phyloP scores from a whole-genome alignment of 2,113 vertebrate species.

The Solea senegalensis region DNA sequence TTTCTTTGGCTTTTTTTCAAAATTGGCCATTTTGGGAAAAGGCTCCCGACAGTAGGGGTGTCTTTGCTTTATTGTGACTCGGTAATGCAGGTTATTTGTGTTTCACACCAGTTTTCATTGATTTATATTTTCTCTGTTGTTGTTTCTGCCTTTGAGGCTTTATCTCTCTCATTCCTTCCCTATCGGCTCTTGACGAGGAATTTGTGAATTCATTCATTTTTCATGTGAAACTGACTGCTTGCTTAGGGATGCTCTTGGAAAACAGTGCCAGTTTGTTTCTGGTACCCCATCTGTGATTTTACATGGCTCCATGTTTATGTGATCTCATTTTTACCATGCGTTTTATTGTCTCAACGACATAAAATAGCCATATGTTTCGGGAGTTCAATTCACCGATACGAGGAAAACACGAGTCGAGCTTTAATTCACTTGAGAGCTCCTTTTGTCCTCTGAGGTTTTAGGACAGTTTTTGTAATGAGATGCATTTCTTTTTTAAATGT shows the following conservation, averaged over 20 bases:
- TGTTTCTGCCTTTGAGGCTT: constrained; percentile 31
- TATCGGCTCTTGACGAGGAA: constrained; percentile 35
- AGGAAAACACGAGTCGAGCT: constrained; percentile 3
- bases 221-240: constrained; percentile 41
- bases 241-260: constrained; percentile 37
- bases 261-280: constrained; percentile 33
- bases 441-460: too few species aligned
- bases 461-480: too few species aligned
- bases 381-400: background rate
- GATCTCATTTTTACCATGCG: constrained; percentile 26
- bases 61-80: constrained; percentile 32
- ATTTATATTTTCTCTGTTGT: constrained; percentile 37
- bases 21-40: constrained; percentile 30
- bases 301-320: constrained; percentile 26
- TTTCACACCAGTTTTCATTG: constrained; percentile 37
- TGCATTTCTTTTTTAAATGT: background rate
- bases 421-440: too few species aligned
- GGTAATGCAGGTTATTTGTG: constrained; percentile 1
- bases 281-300: constrained; percentile 28
- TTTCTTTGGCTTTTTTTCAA: constrained; percentile 10
- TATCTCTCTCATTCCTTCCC: constrained; percentile 15
- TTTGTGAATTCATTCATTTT: constrained; percentile 56
- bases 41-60: constrained; percentile 19
- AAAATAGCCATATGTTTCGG: constrained; percentile 17
- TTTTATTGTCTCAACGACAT: constrained; percentile 11